Percentiles rank a stretch among this genome's conserved stretches.
Evolutionary conservation across 1,140 invertebrate genomes (phyloP).

Genomic region (Conus ventricosus): DNA sequence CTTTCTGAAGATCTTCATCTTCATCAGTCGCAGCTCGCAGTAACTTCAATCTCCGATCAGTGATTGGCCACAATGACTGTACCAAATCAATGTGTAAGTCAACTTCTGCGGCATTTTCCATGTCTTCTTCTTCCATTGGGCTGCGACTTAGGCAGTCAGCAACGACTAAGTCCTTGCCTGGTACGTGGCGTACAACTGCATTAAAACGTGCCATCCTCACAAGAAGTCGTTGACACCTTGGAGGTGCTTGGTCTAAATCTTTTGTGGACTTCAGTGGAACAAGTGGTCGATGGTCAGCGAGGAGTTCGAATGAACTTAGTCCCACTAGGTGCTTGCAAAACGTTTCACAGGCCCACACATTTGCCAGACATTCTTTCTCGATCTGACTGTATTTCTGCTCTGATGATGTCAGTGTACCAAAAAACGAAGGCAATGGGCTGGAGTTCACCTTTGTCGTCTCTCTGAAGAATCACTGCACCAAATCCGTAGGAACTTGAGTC

Average conservation of each 20-base stretch:
- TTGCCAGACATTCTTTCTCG: background rate
- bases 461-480: background rate
- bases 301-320: background rate
- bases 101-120: background rate
- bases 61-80: too few species aligned
- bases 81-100: background rate
- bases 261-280: background rate
- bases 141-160: background rate
- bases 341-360: background rate
- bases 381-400: background rate
- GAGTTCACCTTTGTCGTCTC: background rate
- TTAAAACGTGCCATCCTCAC: background rate
- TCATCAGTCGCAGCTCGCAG: background rate
- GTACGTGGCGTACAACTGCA: background rate
- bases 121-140: background rate
- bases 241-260: background rate
- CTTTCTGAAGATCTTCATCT: background rate
- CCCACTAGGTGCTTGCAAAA: background rate
- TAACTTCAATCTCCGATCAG: too few species aligned
- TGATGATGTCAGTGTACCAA: background rate
- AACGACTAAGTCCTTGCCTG: background rate
- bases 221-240: background rate
- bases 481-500: background rate
- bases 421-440: background rate
- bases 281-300: background rate